phyloP scores from a whole-genome alignment of 2,113 vertebrate species.

The Myxocyprinus asiaticus region DNA sequence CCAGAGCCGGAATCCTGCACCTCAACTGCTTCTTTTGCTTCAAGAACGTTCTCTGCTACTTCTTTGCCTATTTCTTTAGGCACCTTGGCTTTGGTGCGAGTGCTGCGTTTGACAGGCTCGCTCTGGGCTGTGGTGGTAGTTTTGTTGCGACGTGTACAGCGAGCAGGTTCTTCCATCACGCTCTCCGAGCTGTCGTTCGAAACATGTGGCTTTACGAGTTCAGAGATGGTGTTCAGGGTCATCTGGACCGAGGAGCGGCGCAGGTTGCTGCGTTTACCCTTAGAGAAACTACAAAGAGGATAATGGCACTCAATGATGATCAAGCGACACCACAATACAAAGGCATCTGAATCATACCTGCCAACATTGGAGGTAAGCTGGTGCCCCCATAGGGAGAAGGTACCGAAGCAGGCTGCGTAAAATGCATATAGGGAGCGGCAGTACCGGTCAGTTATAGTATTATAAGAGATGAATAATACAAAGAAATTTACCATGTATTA shows the following conservation, averaged over 20 bases:
- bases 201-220: conserved; percentile 48
- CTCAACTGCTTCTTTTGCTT: background rate
- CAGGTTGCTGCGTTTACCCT: conserved; percentile 74
- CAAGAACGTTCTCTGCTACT: background rate
- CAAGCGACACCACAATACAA: background rate
- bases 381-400: no score
- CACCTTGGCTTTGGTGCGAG: conserved; percentile 26
- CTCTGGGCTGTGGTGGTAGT: conserved; percentile 46
- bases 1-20: background rate
- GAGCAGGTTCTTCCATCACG: conserved; percentile 56
- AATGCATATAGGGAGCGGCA: no score
- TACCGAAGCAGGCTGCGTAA: no score
- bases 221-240: conserved; percentile 63
- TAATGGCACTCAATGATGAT: background rate
- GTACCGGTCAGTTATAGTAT: no score
- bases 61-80: conserved; percentile 11
- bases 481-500: no score
- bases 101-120: conserved; percentile 19
- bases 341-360: no score
- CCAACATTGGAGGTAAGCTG: no score
- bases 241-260: conserved; percentile 67
- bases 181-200: conserved; percentile 43
- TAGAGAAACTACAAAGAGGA: conserved; percentile 68
- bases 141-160: conserved; percentile 69
- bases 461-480: no score